phyloP scores from a whole-genome alignment of 2,888 invertebrate genomes.

The Pyralis farinalis region DNA sequence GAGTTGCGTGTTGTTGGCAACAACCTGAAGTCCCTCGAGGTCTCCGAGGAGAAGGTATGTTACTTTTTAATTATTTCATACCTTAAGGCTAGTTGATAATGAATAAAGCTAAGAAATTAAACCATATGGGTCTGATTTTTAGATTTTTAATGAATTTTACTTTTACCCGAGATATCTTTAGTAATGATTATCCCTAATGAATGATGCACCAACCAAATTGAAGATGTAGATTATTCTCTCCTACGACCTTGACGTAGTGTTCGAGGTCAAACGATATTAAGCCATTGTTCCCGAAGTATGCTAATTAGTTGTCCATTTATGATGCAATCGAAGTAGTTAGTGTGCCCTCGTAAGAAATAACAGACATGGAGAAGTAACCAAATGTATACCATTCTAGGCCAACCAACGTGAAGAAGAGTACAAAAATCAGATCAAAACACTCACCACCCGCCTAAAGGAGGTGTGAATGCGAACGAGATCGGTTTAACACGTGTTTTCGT shows the following conservation, averaged over 20 bases:
- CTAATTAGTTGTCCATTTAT: slow-evolving; percentile 19
- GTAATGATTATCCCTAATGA: slow-evolving; percentile 11
- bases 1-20: slow-evolving; percentile 99
- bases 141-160: too few species aligned
- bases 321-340: slow-evolving; percentile 12
- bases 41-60: slow-evolving; percentile 99
- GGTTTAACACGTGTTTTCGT: slow-evolving; percentile 53
- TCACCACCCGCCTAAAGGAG: slow-evolving; percentile 99
- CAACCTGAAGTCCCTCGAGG: slow-evolving; percentile 99
- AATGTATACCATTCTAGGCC: slow-evolving; percentile 84
- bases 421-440: slow-evolving; percentile 99
- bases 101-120: too few species aligned
- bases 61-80: slow-evolving; percentile 2
- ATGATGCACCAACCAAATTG: slow-evolving; percentile 71
- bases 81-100: too few species aligned
- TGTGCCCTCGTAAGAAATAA: slow-evolving; percentile 10
- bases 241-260: slow-evolving; percentile 10
- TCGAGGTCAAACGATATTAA: slow-evolving; percentile 19
- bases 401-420: slow-evolving; percentile 99
- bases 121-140: too few species aligned
- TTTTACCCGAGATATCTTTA: too few species aligned
- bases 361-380: slow-evolving; percentile 31
- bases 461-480: slow-evolving; percentile 82
- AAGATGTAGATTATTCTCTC: slow-evolving; percentile 7
- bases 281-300: slow-evolving; percentile 19